These are phyloP conservation scores for Molothrus aeneus DNA, from an alignment of 2,797 vertebrate species.

Conservation along the genomic window DNA sequence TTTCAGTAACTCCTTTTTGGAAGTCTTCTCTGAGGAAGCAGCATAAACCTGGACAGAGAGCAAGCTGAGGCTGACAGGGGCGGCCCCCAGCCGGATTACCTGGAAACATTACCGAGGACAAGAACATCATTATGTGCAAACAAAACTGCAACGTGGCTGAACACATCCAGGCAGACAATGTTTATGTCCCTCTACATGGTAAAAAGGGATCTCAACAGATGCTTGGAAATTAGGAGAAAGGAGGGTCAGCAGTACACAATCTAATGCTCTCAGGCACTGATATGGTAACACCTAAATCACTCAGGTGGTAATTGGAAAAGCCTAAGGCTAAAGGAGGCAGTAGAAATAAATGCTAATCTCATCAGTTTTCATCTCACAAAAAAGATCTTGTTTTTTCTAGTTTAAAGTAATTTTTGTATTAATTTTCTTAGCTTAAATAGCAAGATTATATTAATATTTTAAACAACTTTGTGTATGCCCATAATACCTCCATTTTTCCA, in stretches of 20 bases:
- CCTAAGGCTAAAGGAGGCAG: neutral
- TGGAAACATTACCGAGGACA: conserved; percentile 58
- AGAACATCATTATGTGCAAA: neutral
- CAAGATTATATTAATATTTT: neutral
- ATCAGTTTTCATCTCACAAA: neutral
- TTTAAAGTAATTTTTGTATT: neutral
- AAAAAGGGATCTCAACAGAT: neutral
- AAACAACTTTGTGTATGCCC: neutral
- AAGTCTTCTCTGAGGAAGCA: conserved; percentile 77
- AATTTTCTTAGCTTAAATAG: neutral
- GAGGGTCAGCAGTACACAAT: neutral
- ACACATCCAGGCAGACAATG: neutral
- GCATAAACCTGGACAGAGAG: conserved; percentile 82
- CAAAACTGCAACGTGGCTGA: neutral
- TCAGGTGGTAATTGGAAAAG: neutral
- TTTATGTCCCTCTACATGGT: neutral
- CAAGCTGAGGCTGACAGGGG: conserved; percentile 78
- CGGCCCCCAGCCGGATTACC: conserved; percentile 79
- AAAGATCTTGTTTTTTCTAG: neutral
- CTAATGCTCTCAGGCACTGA: neutral
- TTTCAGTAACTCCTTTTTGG: conserved; percentile 73
- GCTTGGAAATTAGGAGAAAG: neutral
- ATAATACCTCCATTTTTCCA: neutral
- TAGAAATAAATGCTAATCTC: neutral
- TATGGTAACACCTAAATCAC: neutral